These are phyloP conservation scores for Lagodon rhomboides DNA, from an alignment of 2,797 vertebrate genomes.

Conservation along the genomic window DNA sequence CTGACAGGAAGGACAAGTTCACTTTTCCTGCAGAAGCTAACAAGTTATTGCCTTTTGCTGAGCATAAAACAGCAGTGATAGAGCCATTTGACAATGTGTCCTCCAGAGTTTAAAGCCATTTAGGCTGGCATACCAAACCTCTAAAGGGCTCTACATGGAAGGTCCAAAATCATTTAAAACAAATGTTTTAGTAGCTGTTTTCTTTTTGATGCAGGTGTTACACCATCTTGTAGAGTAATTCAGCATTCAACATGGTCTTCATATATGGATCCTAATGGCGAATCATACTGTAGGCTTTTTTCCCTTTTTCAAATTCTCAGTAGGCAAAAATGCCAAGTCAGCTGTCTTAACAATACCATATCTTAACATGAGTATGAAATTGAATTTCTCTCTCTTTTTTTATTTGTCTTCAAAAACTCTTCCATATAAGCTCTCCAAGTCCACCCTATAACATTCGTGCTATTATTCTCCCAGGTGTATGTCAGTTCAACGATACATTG, in stretches of 20 bases:
- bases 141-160: not conserved
- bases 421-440: not conserved
- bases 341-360: not conserved
- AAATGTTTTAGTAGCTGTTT: too few relatives aligned
- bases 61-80: too few relatives aligned
- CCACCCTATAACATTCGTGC: not conserved
- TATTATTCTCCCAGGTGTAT: not conserved
- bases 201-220: not conserved
- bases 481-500: too few relatives aligned
- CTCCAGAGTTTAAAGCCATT: not conserved
- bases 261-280: not conserved
- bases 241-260: not conserved
- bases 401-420: not conserved
- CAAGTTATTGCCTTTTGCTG: not conserved
- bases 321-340: not conserved
- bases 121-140: not conserved
- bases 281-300: not conserved
- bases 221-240: not conserved
- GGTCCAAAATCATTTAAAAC: not conserved
- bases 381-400: not conserved
- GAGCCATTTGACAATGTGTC: not conserved
- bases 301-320: not conserved
- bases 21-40: not conserved
- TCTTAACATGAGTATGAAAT: not conserved
- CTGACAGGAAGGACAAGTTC: not conserved